Evolutionary conservation across 1,140 invertebrate species (phyloP).

Genomic region (Tyrophagus putrescentiae): DNA sequence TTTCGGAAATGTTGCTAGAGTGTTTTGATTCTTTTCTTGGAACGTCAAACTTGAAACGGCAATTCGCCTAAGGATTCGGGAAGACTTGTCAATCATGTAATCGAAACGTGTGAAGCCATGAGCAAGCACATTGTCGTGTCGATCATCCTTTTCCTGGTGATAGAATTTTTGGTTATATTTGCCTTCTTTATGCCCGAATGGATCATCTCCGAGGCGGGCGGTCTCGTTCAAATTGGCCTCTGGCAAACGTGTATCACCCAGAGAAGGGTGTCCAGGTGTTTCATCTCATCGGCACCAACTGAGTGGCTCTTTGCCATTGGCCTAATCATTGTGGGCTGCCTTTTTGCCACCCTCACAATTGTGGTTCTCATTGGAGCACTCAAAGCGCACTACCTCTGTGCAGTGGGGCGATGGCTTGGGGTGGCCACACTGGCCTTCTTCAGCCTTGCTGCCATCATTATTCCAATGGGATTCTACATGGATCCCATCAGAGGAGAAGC

Average conservation of each 20-base stretch:
- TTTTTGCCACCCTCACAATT: conserved; percentile 78
- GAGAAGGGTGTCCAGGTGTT: conserved; percentile 70
- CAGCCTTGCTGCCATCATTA: conserved; percentile 83
- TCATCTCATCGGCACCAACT: conserved; percentile 60
- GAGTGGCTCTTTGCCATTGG: conserved; percentile 80
- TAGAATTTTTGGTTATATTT: conserved; percentile 81
- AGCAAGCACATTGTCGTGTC: conserved; percentile 84
- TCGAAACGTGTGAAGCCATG: conserved; percentile 42
- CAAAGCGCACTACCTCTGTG: conserved; percentile 75
- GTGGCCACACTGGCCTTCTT: conserved; percentile 93
- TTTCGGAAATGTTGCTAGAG: background rate
- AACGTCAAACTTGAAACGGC: background rate
- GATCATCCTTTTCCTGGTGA: conserved; percentile 72
- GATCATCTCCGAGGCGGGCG: conserved; percentile 86
- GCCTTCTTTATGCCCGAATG: conserved; percentile 86
- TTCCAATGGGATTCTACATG: conserved; percentile 86
- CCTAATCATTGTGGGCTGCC: conserved; percentile 79
- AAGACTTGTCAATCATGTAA: too few relatives aligned
- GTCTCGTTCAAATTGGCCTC: conserved; percentile 70
- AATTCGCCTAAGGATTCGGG: too few relatives aligned
- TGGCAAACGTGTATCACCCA: conserved; percentile 86
- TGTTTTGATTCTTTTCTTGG: background rate
- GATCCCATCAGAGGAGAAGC: conserved; percentile 88
- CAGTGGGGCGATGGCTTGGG: conserved; percentile 84
- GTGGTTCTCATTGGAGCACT: conserved; percentile 69